A percentile compares a stretch with the other conserved stretches of the same genome.
These are phyloP conservation scores for Notodonta ziczac DNA, from an alignment of 2,888 invertebrate genomes.

Conservation along the genomic window DNA sequence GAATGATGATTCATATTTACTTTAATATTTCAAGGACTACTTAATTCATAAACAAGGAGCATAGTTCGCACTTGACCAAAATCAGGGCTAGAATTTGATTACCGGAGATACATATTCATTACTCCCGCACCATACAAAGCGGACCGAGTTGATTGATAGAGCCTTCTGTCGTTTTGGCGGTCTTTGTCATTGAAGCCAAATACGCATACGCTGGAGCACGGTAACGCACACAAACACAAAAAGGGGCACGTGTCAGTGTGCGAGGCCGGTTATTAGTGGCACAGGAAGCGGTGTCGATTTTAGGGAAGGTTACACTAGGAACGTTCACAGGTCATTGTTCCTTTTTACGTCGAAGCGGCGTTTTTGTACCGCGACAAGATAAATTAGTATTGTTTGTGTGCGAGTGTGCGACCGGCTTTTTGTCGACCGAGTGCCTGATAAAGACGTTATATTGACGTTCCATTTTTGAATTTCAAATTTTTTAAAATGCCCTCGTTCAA, in stretches of 20 bases:
- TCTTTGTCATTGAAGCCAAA: constrained; percentile 37
- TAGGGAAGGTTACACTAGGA: constrained; percentile 76
- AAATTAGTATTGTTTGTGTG: constrained; percentile 67
- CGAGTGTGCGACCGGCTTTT: constrained; percentile 54
- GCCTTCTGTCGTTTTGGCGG: constrained; percentile 42
- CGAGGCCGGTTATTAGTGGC: constrained; percentile 61
- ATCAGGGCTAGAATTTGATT: constrained; percentile 47
- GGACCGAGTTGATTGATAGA: constrained; percentile 49
- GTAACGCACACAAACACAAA: constrained; percentile 28
- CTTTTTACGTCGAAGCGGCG: constrained; percentile 64
- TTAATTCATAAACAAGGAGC: constrained; percentile 17
- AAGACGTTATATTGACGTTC: constrained; percentile 36
- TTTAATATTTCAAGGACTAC: constrained; percentile 39
- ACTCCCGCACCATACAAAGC: constrained; percentile 44
- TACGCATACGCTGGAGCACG: constrained; percentile 25
- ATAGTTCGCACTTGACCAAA: constrained; percentile 39
- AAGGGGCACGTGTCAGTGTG: constrained; percentile 51
- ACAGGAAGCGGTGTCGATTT: constrained; percentile 81
- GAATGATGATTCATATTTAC: constrained; percentile 19
- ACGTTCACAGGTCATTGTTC: constrained; percentile 80
- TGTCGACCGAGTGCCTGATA: constrained; percentile 38
- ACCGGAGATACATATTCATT: constrained; percentile 61
- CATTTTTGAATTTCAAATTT: constrained; percentile 28
- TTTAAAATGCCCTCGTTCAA: constrained; percentile 29
- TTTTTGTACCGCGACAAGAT: constrained; percentile 68